Conservation (phyloP, 2,113 vertebrate species). For the Dromiciops gliroides region DNA sequence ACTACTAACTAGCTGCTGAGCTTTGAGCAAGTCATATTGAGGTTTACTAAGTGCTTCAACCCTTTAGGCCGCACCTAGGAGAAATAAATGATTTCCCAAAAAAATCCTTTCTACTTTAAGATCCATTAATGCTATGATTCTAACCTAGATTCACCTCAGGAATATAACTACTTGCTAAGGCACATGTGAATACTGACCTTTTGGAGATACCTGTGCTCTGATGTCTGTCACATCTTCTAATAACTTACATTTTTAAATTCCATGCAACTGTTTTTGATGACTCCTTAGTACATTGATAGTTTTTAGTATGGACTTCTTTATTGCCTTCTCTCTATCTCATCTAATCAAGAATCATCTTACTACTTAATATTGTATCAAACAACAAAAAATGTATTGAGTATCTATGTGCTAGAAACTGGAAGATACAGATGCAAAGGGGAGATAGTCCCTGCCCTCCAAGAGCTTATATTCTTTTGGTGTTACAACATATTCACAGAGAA, state of each 20-base stretch:
- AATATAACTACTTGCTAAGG: not conserved
- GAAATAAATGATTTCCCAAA: not conserved
- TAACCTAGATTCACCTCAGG: not conserved
- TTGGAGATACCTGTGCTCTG: not conserved
- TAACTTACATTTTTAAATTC: not conserved
- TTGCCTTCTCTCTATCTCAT: not conserved
- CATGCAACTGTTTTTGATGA: not conserved
- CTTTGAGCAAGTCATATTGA: not conserved
- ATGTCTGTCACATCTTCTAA: not conserved
- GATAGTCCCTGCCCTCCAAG: not conserved
- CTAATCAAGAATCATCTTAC: not conserved
- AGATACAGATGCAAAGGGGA: not conserved
- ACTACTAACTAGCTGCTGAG: not conserved
- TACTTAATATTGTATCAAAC: not conserved
- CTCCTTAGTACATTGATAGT: not conserved
- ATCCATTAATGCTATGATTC: not conserved
- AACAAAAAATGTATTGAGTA: not conserved
- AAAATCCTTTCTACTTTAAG: not conserved
- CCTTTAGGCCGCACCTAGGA: not conserved
- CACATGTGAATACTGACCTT: not conserved
- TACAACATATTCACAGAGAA: not conserved
- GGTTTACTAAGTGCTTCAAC: not conserved
- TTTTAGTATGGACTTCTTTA: not conserved
- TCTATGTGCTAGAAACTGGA: not conserved
- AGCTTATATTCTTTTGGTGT: not conserved